A percentile compares a stretch with the other conserved stretches of the same genome.
phyloP scores from a whole-genome alignment of 2,888 invertebrate genomes.

The Automeris io region DNA sequence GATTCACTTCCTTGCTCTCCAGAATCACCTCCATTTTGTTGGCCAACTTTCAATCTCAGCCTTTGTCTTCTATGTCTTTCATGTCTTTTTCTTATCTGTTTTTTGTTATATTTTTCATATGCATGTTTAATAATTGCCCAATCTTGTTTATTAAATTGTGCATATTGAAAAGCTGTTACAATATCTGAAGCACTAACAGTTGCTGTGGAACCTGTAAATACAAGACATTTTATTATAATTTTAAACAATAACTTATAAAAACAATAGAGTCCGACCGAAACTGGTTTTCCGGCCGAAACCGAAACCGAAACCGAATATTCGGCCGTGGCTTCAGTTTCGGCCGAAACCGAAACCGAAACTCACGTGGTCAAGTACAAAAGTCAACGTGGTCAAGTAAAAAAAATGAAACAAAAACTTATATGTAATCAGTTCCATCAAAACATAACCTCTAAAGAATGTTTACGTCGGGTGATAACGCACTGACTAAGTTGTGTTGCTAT shows the following conservation, averaged over 20 bases:
- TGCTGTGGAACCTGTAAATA: conserved; percentile 44
- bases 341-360: too few species aligned
- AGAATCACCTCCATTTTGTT: conserved; percentile 42
- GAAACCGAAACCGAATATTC: too few species aligned
- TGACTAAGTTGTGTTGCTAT: too few species aligned
- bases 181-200: conserved; percentile 48
- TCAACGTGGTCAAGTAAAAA: too few species aligned
- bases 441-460: too few species aligned
- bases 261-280: too few species aligned
- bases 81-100: conserved; percentile 33
- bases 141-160: conserved; percentile 43
- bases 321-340: too few species aligned
- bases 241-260: neutral
- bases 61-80: conserved; percentile 41
- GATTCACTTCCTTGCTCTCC: conserved; percentile 55
- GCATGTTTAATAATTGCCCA: conserved; percentile 40
- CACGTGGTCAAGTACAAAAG: too few species aligned
- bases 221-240: neutral
- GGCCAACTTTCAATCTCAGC: conserved; percentile 30
- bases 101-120: conserved; percentile 35
- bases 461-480: too few species aligned
- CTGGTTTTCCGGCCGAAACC: too few species aligned
- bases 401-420: too few species aligned
- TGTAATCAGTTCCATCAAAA: too few species aligned
- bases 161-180: conserved; percentile 38